A percentile compares a stretch with the other conserved stretches of the same genome.
Conservation (phyloP, 1,140 invertebrate species). For the Drosophila lini region DNA sequence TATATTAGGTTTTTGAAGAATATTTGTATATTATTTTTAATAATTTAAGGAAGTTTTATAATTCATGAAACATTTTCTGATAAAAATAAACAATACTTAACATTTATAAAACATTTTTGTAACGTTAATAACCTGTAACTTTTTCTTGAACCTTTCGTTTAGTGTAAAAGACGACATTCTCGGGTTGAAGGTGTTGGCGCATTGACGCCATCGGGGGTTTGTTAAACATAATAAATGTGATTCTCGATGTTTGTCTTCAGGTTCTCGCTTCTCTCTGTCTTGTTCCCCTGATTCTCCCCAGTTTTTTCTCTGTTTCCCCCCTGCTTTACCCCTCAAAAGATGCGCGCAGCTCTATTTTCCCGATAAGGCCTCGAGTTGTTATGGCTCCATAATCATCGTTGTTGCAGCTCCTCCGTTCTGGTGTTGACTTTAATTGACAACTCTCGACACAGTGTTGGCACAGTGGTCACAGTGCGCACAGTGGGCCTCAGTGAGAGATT, state of each 20-base stretch:
- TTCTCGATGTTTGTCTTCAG: constrained; percentile 61
- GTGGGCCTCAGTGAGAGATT: constrained; percentile 13
- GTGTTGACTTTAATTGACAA: constrained; percentile 80
- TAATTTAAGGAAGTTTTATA: too few species aligned
- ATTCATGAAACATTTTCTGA: not conserved
- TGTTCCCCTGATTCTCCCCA: not conserved
- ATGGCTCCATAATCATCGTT: constrained; percentile 54
- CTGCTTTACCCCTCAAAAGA: constrained; percentile 15
- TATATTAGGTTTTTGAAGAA: too few species aligned
- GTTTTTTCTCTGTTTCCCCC: constrained; percentile 1
- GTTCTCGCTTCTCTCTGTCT: constrained; percentile 23
- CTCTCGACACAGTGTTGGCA: constrained; percentile 51
- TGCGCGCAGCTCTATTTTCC: constrained; percentile 29
- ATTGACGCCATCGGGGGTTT: constrained; percentile 76
- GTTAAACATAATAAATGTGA: constrained; percentile 81
- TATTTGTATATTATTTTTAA: too few species aligned
- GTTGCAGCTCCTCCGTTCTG: constrained; percentile 33
- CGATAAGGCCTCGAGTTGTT: constrained; percentile 56
- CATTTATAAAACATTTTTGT: not conserved
- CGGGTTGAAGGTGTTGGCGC: constrained; percentile 74
- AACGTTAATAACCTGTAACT: not conserved
- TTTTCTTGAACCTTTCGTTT: constrained; percentile 20
- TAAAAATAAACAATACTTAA: not conserved
- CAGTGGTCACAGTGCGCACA: constrained; percentile 50
- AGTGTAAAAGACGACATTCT: constrained; percentile 17